Percentiles rank a stretch among this genome's conserved stretches.
These are phyloP conservation scores for Corythornis cristatus DNA, from an alignment of 2,113 vertebrate genomes.

Conservation along the genomic window DNA sequence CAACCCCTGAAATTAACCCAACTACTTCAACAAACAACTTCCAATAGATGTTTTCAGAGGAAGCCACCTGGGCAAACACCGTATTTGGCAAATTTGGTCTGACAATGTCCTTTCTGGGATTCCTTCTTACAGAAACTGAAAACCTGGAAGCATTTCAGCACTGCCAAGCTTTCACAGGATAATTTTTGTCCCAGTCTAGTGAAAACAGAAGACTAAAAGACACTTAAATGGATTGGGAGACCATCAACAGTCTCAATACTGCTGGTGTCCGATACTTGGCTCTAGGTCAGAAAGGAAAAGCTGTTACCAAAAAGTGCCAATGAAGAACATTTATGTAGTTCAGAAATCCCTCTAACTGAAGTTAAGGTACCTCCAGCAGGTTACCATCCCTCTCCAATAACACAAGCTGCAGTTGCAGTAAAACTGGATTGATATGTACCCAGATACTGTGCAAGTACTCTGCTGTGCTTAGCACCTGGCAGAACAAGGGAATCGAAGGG, in stretches of 20 bases:
- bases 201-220: background rate
- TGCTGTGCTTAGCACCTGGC: background rate
- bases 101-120: background rate
- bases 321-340: background rate
- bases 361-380: background rate
- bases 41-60: background rate
- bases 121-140: background rate
- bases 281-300: background rate
- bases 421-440: background rate
- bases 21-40: background rate
- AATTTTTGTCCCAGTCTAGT: background rate
- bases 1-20: background rate
- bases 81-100: conserved; percentile 4
- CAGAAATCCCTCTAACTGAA: background rate
- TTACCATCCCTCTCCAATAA: background rate
- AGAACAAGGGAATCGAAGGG: background rate
- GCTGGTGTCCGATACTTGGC: background rate
- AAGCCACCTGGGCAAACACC: background rate
- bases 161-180: background rate
- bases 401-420: background rate
- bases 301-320: background rate
- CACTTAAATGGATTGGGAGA: background rate
- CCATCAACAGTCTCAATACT: background rate
- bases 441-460: background rate
- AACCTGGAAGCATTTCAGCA: background rate